phyloP scores from a whole-genome alignment of 2,888 invertebrate species.

The Alviniconcha strummeri region DNA sequence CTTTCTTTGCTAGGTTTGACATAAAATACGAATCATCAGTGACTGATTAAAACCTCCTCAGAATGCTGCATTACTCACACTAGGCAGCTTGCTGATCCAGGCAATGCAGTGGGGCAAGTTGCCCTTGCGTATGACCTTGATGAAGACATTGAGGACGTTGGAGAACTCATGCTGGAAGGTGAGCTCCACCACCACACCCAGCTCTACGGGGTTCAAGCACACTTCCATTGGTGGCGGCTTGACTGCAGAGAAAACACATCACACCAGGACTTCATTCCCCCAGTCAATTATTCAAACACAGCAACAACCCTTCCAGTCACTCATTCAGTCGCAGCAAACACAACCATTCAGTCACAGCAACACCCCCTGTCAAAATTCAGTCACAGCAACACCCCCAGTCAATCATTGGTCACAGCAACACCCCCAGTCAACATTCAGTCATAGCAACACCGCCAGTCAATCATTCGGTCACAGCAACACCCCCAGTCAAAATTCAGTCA shows the following conservation, averaged over 20 bases:
- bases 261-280: background rate
- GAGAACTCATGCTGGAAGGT: conserved; percentile 62
- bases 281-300: background rate
- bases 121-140: conserved; percentile 51
- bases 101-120: conserved; percentile 45
- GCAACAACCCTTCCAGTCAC: background rate
- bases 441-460: no score
- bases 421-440: no score
- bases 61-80: conserved; percentile 42
- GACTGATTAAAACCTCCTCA: no score
- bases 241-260: conserved; percentile 41
- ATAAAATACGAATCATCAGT: no score
- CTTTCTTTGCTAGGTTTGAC: no score
- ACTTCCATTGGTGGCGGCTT: conserved; percentile 44
- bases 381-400: background rate
- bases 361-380: background rate
- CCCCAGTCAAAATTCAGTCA: background rate
- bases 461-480: no score
- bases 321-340: no score
- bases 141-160: conserved; percentile 58
- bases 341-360: no score
- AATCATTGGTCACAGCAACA: no score
- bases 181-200: conserved; percentile 53
- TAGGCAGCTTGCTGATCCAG: conserved; percentile 47
- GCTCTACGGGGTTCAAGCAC: conserved; percentile 41